These are phyloP conservation scores for Pachyseris speciosa DNA, from an alignment of 64 coral and sea anemone species.

Conservation along the genomic window DNA sequence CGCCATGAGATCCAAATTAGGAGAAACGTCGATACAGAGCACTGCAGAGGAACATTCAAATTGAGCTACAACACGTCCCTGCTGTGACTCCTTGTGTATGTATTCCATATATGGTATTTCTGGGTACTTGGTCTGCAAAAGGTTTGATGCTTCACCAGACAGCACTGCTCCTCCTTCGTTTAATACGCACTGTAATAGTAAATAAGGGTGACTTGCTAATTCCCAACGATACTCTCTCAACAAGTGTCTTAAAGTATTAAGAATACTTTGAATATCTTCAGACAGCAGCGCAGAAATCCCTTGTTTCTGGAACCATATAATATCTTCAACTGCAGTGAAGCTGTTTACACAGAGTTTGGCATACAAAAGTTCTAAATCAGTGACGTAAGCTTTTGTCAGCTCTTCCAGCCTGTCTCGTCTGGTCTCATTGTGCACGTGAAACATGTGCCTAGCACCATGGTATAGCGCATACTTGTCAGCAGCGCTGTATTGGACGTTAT, in stretches of 20 bases:
- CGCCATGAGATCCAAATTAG: neutral
- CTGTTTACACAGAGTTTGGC: neutral
- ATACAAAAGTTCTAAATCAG: neutral
- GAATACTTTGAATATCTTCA: neutral
- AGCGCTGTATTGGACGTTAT: neutral
- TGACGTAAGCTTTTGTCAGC: neutral
- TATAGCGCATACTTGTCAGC: neutral
- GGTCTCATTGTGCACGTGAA: neutral
- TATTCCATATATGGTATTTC: constrained; percentile 5
- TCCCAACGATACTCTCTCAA: neutral
- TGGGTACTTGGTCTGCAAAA: constrained; percentile 2
- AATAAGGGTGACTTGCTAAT: neutral
- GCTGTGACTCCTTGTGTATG: neutral
- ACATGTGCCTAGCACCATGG: neutral
- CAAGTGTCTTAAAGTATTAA: neutral
- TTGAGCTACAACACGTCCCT: neutral
- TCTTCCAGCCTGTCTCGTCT: neutral
- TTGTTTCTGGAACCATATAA: neutral
- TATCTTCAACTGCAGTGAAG: neutral
- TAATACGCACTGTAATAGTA: neutral
- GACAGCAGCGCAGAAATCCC: neutral
- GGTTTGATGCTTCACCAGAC: neutral
- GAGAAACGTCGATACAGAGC: neutral
- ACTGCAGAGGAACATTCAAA: neutral
- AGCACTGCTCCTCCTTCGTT: constrained; percentile 14